A percentile compares a stretch with the other conserved stretches of the same genome.
Evolutionary conservation across 2,888 invertebrate species (phyloP).

Genomic region (Drosophila picticornis): DNA sequence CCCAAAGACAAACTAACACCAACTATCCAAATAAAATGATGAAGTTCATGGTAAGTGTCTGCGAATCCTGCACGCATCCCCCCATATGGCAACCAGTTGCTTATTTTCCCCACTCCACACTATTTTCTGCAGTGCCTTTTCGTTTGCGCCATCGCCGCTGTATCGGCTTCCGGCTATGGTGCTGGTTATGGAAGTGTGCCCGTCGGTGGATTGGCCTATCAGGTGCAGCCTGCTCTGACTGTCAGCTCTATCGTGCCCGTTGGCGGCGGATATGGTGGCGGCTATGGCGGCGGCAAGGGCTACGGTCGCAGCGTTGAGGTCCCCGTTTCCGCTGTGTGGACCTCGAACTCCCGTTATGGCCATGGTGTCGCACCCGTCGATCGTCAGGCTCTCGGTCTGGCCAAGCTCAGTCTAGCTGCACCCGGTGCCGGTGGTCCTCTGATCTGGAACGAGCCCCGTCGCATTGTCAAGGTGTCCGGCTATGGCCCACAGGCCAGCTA

Average conservation of each 20-base stretch:
- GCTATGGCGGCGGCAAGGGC: conserved; percentile 38
- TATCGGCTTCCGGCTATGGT: conserved; percentile 54
- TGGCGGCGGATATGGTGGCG: conserved; percentile 42
- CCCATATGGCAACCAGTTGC: not conserved
- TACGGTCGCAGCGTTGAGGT: conserved; percentile 39
- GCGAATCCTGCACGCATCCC: conserved; percentile 19
- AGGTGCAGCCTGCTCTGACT: conserved; percentile 71
- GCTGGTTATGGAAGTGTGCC: conserved; percentile 45
- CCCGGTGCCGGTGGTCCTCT: conserved; percentile 63
- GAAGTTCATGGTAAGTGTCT: conserved; percentile 71
- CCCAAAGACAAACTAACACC: conserved; percentile 59
- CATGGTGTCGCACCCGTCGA: conserved; percentile 65
- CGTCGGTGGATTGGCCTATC: conserved; percentile 64
- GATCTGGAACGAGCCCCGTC: conserved; percentile 44
- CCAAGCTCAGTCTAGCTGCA: conserved; percentile 65
- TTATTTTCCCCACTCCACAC: conserved; percentile 4
- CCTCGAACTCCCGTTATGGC: conserved; percentile 44
- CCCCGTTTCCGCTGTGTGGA: conserved; percentile 51
- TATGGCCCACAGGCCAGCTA: conserved; percentile 39
- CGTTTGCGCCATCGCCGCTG: conserved; percentile 67
- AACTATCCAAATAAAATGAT: conserved; percentile 58
- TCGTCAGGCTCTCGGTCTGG: conserved; percentile 59
- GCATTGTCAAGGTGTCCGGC: conserved; percentile 21
- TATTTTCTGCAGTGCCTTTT: conserved; percentile 59
- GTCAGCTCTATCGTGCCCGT: conserved; percentile 62